These are phyloP conservation scores for Gobius niger DNA, from an alignment of 2,113 vertebrate species.

Conservation along the genomic window DNA sequence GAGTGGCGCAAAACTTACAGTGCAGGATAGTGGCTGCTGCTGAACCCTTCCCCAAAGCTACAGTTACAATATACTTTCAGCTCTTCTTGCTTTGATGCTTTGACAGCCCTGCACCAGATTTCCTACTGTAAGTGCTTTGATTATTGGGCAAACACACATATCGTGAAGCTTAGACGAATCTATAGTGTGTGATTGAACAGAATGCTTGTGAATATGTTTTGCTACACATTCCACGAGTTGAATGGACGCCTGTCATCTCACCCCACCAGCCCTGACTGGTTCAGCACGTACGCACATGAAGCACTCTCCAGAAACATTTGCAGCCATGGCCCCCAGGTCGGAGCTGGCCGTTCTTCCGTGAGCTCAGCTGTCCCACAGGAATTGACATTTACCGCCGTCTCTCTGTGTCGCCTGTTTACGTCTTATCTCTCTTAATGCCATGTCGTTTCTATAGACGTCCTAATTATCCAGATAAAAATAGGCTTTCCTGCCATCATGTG, in stretches of 20 bases:
- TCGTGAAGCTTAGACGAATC: too few species aligned
- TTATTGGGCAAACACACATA: too few species aligned
- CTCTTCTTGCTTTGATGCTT: too few species aligned
- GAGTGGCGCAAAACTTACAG: too few species aligned
- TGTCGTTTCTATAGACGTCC: not conserved
- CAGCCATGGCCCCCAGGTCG: constrained; percentile 42
- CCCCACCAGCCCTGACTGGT: constrained; percentile 39
- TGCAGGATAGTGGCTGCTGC: too few species aligned
- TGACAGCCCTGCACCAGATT: too few species aligned
- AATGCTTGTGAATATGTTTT: not conserved
- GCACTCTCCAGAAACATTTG: constrained; percentile 36
- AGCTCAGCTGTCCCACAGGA: constrained; percentile 51
- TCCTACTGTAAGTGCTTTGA: not conserved
- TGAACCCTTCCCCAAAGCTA: too few species aligned
- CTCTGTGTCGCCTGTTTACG: not conserved
- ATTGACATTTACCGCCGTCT: constrained; percentile 46
- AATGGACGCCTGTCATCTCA: not conserved
- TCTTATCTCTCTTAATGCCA: not conserved
- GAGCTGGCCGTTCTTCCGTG: constrained; percentile 48
- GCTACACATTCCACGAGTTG: not conserved
- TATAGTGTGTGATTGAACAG: not conserved
- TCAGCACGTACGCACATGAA: constrained; percentile 26
- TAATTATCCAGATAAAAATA: not conserved
- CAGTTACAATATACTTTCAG: too few species aligned
- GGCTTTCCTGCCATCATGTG: not conserved